Evolutionary conservation across 2,888 invertebrate species (phyloP).

Genomic region (Scotopteryx bipunctaria): DNA sequence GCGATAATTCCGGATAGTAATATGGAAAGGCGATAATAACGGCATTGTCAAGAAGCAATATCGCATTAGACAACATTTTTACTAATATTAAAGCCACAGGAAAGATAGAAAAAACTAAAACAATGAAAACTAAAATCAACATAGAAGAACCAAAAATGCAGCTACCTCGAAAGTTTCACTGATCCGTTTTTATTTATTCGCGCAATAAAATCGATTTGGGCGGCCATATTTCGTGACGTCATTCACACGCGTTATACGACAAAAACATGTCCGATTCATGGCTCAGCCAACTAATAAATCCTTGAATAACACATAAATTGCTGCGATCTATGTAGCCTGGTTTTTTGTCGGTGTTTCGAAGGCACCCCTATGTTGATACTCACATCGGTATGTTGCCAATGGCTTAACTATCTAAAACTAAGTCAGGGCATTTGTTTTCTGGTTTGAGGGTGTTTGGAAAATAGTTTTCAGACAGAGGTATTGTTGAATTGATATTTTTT

Average conservation of each 20-base stretch:
- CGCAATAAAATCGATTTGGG: conserved; percentile 46
- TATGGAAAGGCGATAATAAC: too few species aligned
- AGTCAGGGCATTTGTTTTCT: too few species aligned
- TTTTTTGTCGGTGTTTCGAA: conserved; percentile 45
- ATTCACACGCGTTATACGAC: conserved; percentile 50
- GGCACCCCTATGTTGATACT: neutral
- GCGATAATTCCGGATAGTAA: too few species aligned
- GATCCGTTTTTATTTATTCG: conserved; percentile 54
- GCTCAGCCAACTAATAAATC: conserved; percentile 53
- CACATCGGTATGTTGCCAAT: too few species aligned
- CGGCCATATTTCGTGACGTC: conserved; percentile 52
- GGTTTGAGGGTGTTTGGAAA: too few species aligned
- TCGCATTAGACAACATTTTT: too few species aligned
- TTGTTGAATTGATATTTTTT: too few species aligned
- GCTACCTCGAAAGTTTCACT: conserved; percentile 39
- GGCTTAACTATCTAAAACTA: too few species aligned
- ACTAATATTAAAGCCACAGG: too few species aligned
- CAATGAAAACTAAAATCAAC: conserved; percentile 4
- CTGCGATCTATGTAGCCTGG: conserved; percentile 49
- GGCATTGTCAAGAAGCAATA: too few species aligned
- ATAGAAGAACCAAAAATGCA: conserved; percentile 14
- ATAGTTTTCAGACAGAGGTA: too few species aligned
- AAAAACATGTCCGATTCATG: conserved; percentile 58
- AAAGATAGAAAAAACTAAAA: neutral
- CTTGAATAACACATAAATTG: conserved; percentile 52